These are phyloP conservation scores for Geopemphigus sp. DNA, from an alignment of 1,140 invertebrate genomes.

Conservation along the genomic window DNA sequence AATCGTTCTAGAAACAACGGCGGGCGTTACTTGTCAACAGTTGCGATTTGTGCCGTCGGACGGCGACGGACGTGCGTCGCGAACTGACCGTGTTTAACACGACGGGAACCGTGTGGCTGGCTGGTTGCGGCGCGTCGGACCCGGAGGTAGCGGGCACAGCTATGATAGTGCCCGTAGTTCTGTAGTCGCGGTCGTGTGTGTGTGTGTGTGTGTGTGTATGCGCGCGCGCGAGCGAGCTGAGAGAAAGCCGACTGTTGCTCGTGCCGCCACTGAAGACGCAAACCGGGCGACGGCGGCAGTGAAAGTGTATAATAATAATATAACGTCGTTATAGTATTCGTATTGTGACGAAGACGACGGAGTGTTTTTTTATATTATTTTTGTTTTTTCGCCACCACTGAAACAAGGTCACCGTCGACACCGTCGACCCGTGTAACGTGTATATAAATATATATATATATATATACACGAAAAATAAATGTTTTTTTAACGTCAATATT, in stretches of 20 bases:
- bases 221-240: not conserved
- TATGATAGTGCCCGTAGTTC: no score
- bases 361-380: no score
- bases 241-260: conserved; percentile 12
- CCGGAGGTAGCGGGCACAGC: conserved; percentile 11
- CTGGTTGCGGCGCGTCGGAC: not conserved
- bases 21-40: no score
- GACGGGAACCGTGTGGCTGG: not conserved
- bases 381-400: no score
- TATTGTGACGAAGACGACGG: not conserved
- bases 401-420: no score
- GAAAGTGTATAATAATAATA: not conserved
- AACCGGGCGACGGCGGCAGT: not conserved
- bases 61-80: conserved; percentile 21
- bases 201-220: no score
- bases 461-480: no score
- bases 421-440: no score
- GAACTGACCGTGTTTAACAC: conserved; percentile 15
- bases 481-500: no score
- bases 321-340: no score
- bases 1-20: no score
- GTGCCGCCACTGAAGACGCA: not conserved
- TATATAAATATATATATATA: no score
- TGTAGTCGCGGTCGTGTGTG: not conserved
- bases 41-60: not conserved